phyloP scores from a whole-genome alignment of 1,140 invertebrate genomes.

The Drosophila carrolli region DNA sequence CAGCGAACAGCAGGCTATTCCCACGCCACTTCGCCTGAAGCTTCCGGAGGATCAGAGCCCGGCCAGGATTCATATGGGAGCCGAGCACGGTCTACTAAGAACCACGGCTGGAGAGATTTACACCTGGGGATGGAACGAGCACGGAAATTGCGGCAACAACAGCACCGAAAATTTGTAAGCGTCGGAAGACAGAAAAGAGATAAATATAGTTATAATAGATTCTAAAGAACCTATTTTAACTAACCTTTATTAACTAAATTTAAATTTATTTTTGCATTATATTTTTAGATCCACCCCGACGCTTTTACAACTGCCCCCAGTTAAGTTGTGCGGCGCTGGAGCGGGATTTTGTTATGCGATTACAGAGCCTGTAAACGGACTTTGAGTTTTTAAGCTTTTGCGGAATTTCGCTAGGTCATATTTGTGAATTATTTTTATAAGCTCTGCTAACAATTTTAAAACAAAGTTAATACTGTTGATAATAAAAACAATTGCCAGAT shows the following conservation, averaged over 20 bases:
- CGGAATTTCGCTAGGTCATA: background rate
- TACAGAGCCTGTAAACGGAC: conserved; percentile 45
- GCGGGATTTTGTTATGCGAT: conserved; percentile 80
- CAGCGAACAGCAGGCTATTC: conserved; percentile 55
- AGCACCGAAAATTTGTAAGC: conserved; percentile 77
- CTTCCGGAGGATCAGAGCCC: conserved; percentile 44
- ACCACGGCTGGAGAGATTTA: conserved; percentile 86
- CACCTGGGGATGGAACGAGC: conserved; percentile 97
- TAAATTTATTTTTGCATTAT: background rate
- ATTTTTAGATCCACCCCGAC: conserved; percentile 65
- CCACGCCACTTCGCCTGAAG: conserved; percentile 52
- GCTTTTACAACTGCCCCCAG: conserved; percentile 52
- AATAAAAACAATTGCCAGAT: background rate
- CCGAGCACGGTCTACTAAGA: conserved; percentile 90
- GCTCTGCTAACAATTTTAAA: conserved; percentile 20
- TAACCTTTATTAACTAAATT: background rate
- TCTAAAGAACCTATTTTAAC: no score
- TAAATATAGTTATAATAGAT: no score
- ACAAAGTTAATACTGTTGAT: conserved; percentile 27
- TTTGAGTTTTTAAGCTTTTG: background rate
- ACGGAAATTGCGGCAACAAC: conserved; percentile 93
- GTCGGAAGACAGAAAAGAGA: no score
- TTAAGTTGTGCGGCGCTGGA: conserved; percentile 72
- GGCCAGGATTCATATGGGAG: conserved; percentile 88
- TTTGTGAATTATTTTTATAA: background rate